phyloP scores from a whole-genome alignment of 1,140 invertebrate species.

The Saccostrea echinata region DNA sequence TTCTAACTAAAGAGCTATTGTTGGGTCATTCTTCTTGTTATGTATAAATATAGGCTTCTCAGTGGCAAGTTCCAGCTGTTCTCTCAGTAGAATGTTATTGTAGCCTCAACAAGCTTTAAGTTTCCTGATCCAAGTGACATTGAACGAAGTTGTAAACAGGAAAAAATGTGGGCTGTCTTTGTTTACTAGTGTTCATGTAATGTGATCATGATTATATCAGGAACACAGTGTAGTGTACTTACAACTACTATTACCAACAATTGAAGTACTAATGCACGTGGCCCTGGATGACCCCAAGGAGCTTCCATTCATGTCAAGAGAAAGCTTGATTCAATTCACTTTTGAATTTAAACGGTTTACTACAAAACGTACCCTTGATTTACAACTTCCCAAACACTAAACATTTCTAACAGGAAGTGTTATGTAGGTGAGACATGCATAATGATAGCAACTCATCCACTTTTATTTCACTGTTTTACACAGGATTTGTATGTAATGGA shows the following conservation, averaged over 20 bases:
- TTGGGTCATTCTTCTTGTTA: too few species aligned
- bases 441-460: background rate
- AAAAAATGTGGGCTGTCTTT: constrained; percentile 26
- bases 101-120: background rate
- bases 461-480: background rate
- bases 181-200: background rate
- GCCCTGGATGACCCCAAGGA: background rate
- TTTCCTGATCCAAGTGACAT: constrained; percentile 23
- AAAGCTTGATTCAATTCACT: background rate
- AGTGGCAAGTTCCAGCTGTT: background rate
- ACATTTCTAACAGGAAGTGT: background rate
- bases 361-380: background rate
- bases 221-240: background rate
- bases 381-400: background rate
- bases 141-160: constrained; percentile 17
- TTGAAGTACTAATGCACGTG: background rate
- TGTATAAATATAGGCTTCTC: too few species aligned
- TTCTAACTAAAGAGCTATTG: too few species aligned
- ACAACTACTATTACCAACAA: background rate
- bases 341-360: background rate
- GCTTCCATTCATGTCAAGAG: background rate
- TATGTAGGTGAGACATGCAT: background rate
- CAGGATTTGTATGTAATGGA: background rate
- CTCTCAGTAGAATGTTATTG: background rate
- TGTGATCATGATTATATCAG: background rate